These are phyloP conservation scores for Tragopan temminckii DNA, from an alignment of 2,797 vertebrate species.

Conservation along the genomic window DNA sequence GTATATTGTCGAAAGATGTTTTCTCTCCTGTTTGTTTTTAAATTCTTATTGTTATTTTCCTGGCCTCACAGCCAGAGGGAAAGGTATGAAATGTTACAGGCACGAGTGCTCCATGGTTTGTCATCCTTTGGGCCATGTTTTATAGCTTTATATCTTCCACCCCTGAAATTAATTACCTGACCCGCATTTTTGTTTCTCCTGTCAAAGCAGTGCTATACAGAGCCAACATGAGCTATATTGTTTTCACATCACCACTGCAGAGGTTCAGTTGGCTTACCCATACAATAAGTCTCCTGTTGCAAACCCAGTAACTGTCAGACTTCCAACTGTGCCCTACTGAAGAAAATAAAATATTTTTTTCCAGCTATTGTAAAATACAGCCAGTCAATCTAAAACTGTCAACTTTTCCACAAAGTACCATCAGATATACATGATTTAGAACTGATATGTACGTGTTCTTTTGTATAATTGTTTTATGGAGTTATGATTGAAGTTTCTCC, in stretches of 20 bases:
- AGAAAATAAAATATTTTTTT: conserved; percentile 9
- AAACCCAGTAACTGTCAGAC: conserved; percentile 3
- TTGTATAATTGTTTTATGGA: conserved; percentile 78
- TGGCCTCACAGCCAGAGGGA: neutral
- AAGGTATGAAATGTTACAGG: neutral
- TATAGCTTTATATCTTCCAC: neutral
- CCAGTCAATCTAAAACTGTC: conserved; percentile 12
- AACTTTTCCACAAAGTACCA: conserved; percentile 59
- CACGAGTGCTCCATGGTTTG: neutral
- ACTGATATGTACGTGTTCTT: conserved; percentile 76
- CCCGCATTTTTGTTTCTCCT: neutral
- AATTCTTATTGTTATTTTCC: neutral
- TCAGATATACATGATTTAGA: conserved; percentile 77
- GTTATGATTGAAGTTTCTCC: conserved; percentile 71
- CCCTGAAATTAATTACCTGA: neutral
- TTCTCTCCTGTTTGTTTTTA: neutral
- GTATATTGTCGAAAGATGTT: neutral
- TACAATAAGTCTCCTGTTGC: neutral
- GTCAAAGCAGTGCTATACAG: neutral
- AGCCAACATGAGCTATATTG: neutral
- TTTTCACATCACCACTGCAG: neutral
- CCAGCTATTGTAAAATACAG: neutral
- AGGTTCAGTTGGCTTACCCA: neutral
- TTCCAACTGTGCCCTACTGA: conserved; percentile 27
- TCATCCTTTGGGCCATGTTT: neutral